Base-by-base conservation (phyloP, 2,888 invertebrate species). In the Plagiodera versicolora region DNA sequence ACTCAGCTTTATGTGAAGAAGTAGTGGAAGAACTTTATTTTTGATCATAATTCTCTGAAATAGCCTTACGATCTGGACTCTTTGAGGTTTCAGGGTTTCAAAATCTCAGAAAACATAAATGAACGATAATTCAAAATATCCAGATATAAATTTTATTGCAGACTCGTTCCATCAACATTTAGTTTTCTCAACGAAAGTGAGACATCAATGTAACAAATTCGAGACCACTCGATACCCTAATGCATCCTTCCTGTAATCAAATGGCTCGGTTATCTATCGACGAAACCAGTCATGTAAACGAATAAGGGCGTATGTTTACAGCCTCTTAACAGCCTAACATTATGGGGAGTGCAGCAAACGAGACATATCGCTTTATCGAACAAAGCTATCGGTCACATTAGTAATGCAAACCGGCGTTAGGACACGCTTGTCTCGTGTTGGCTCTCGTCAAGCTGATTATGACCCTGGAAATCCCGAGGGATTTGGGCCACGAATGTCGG, bases 341-440 rank as follows among this genome's bases (percentile, higher is more conserved):
- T 69, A 68, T 63, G 60, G 67, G 61, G 50, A 56, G n/a, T 64
- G 58, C 64, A 70, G 69, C 68, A 70, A 70, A 70, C 69, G 70
- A 70, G 71, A 73, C 70, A 71, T 71, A 72, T 72, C 71, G 65
- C 70, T 73, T 73, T 76, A 76, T 76, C 74, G 72, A 75, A 75
- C 74, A 75, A 73, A 74, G 71, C 69, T 73, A 75, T 76, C 74
- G 70, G 72, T 71, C 72, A 69, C 74, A 75, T 75, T 75, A 75
- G 72, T 73, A 73, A 75, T 75, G 77, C 75, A 75, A 76, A 76
- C 75, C 74, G 75, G 68, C 69, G 72, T 69, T 69, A 63, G 70
- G 70, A 76, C 75, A 75, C 70, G 73, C 66, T 70, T 69, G 66
- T 68, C 67, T 64, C 55, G 58, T 61, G 52, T 62, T 55, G 64